A percentile compares a stretch with the other conserved stretches of the same genome.
Conservation (phyloP, 2,113 vertebrate species). For the Otus sunia region DNA sequence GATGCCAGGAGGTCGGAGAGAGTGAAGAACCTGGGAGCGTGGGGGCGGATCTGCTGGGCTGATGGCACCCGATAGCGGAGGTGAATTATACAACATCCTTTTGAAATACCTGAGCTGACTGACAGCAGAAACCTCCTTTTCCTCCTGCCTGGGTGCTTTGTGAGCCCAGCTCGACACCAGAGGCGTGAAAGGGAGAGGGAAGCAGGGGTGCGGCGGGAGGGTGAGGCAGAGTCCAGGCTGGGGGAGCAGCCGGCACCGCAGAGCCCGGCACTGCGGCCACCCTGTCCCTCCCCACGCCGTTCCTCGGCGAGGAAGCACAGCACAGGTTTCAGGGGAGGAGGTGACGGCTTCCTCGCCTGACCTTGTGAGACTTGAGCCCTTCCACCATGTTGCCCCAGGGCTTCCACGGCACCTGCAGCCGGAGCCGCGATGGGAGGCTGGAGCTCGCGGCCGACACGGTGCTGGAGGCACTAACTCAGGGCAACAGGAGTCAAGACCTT, state of each 20-base stretch:
- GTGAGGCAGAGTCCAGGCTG: neutral
- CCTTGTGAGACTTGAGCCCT: neutral
- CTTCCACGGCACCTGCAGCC: neutral
- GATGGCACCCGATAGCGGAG: neutral
- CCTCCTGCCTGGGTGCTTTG: neutral
- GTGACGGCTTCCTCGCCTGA: neutral
- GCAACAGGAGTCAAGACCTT: neutral
- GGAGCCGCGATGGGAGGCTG: neutral
- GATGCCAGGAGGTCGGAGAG: neutral
- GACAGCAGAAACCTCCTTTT: neutral
- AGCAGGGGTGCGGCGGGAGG: neutral
- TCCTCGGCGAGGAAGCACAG: neutral
- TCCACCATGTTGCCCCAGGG: fast-evolving
- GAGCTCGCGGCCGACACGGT: fast-evolving
- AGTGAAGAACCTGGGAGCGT: fast-evolving
- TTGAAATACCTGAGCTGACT: neutral
- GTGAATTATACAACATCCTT: neutral
- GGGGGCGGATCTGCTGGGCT: neutral
- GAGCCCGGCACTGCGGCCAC: fast-evolving
- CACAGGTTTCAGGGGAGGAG: neutral
- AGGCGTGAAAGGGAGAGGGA: neutral
- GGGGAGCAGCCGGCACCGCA: neutral
- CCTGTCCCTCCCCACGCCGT: fast-evolving
- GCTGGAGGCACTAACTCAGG: neutral
- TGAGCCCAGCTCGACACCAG: neutral